Base-by-base conservation (phyloP, 2,797 vertebrate species). In the Pantherophis alleghaniensis region DNA sequence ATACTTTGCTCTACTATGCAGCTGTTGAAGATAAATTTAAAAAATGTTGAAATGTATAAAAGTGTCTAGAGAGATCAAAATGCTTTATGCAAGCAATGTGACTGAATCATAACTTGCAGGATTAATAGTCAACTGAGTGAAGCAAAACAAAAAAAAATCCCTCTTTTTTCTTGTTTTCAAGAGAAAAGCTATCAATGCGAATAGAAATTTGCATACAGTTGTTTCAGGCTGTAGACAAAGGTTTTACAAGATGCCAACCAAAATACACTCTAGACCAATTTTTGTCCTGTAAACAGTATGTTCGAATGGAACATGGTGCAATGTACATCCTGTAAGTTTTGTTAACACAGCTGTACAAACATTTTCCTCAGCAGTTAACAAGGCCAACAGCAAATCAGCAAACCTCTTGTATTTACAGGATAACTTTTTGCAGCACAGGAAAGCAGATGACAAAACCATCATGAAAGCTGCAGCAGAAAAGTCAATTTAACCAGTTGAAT, bases 41-140 rank as follows among this genome's bases (percentile, higher is more conserved):
- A 86, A 92, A 91, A 89, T 86, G 92, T 89, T 88, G 66, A 91
- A 91, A 92, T 92, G 86, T 92, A 90, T 92, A 88, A 92, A 91
- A 91, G 57, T 92, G 79, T 7, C 32, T 51, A n/a, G 90, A 92
- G 66, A 87, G 74, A 92, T 96, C 18, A 91, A 94, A 93, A 24
- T 0, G 0, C 0, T 10, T 24, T 11, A 18, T 51, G 74, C 20
- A 0, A 87, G 63, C 87, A 47, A 59, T 1, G 0, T 12, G 14
- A 83, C 0, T 91, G 91, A 91, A 92, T 89, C 0, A 42, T 14
- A 59, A 51, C 24, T 9, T 53, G 53, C 20, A 57, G 91, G 94
- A 94, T 66, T 91, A 86, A 42, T 20, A 91, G n/a, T 20, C 59
- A 59, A 28, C n/a, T n/a, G 18, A 87, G 28, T 53, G 91, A 55